Conservation (phyloP, 1,140 invertebrate species). For the Ceratina japonica region DNA sequence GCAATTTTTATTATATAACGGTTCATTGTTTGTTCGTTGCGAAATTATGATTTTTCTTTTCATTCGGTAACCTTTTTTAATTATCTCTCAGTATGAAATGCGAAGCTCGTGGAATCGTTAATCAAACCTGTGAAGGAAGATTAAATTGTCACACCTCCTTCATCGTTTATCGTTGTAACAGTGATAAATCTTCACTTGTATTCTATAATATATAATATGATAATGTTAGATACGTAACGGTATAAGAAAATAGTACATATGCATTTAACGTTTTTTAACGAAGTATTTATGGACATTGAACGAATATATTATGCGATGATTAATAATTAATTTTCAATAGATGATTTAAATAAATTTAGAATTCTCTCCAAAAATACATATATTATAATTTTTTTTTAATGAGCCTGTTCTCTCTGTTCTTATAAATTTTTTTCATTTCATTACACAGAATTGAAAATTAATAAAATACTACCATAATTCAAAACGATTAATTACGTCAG, state of each 20-base stretch:
- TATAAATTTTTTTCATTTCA: slow-evolving; percentile 20
- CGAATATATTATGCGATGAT: neutral
- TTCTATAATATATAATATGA: neutral
- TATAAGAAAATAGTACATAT: neutral
- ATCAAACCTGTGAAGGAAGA: slow-evolving; percentile 5
- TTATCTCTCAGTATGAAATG: neutral
- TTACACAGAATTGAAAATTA: slow-evolving; percentile 11
- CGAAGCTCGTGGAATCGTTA: slow-evolving; percentile 6
- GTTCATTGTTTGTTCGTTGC: slow-evolving; percentile 5
- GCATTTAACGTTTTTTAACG: neutral
- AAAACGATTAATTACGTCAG: neutral
- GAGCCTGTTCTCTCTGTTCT: neutral
- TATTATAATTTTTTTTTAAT: neutral
- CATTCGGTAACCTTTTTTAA: slow-evolving; percentile 48
- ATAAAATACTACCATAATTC: slow-evolving; percentile 15
- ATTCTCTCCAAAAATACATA: neutral
- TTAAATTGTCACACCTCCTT: slow-evolving; percentile 25
- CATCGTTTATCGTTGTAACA: slow-evolving; percentile 1
- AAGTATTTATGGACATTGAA: neutral
- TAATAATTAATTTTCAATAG: neutral
- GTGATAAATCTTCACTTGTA: neutral
- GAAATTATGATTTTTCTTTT: slow-evolving; percentile 33
- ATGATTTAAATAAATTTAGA: neutral
- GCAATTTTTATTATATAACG: slow-evolving; percentile 36
- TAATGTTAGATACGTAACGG: neutral